phyloP scores from a whole-genome alignment of 1,140 invertebrate species.

The Nomia melanderi region DNA sequence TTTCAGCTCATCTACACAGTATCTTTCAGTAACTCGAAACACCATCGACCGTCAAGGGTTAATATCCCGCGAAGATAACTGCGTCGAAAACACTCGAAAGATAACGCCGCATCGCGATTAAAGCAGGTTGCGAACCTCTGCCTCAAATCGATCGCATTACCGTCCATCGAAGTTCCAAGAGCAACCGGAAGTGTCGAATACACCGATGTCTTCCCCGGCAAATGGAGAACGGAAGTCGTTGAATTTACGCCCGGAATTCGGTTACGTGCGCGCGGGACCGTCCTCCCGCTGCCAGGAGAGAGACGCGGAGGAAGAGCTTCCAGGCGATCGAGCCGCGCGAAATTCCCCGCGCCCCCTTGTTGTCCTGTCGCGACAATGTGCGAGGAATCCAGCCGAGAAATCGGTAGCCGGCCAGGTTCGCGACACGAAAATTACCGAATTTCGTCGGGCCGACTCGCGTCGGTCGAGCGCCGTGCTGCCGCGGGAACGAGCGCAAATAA shows the following conservation, averaged over 20 bases:
- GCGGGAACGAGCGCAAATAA: conserved; percentile 54
- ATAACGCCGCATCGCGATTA: too few species aligned
- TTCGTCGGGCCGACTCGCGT: not conserved
- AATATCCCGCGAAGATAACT: too few species aligned
- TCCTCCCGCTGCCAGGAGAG: conserved; percentile 5
- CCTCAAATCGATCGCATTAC: conserved; percentile 40
- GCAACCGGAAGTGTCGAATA: conserved; percentile 57
- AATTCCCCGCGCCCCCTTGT: too few species aligned
- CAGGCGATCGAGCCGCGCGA: too few species aligned
- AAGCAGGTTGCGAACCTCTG: too few species aligned
- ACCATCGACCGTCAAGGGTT: too few species aligned
- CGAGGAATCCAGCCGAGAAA: too few species aligned
- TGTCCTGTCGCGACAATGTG: too few species aligned
- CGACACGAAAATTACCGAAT: conserved; percentile 20
- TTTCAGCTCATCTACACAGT: too few species aligned
- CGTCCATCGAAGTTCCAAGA: conserved; percentile 30
- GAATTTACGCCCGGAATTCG: conserved; percentile 62
- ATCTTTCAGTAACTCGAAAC: too few species aligned
- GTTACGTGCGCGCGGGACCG: conserved; percentile 55
- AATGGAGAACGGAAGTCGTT: conserved; percentile 58
- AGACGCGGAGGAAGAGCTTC: not conserved
- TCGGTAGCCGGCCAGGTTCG: too few species aligned
- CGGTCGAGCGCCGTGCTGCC: not conserved
- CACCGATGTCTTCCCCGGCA: conserved; percentile 48
- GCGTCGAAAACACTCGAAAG: too few species aligned